Evolutionary conservation across 2,888 invertebrate genomes (phyloP), one percentile per base, ranked within the genome.

Genomic region (Podabrus alpinus): DNA sequence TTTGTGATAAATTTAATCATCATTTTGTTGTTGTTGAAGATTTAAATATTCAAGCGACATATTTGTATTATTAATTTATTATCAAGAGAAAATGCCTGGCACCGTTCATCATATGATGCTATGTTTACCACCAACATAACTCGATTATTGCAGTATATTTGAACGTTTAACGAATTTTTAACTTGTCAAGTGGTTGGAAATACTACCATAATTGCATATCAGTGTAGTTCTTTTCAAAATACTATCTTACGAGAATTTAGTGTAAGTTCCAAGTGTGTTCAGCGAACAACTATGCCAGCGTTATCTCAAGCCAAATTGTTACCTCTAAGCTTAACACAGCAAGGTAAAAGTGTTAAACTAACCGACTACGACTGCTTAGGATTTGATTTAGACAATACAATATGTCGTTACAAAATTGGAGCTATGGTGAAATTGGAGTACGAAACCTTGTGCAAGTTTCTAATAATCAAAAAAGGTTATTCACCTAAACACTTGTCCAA

Each of bases 371-470:
- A 93, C 83, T 92, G 91, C 77, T 88, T 92, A 77, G 93, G 93
- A 1, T 94, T 95, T 83, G 95, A 95, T 86, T 87, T 95, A 80
- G 95, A 95, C 82, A 92, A 94, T 80, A 94, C 94, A 0, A 82
- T 95, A 69, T 88, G 92, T 15, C 90, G 92, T 70, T 95, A 94
- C 83, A 92, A 93, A 82, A 86, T 94, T n/a, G 89, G 88, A 1
- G 90, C 92, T 79, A 88, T 93, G 87, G 88, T 91, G 0, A 86
- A 87, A 64, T 82, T 93, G 82, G 92, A 91, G 75, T 94, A 94
- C 83, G 87, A 91, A 21, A 85, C 89, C 3, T 81, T 94, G 59
- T 87, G 91, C 0, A 88, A 90, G 9, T 94, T 88, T 84, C 84
- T 95, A 68, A 90, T 94, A 1, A 86, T 90, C 1, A 80, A 90